Conservation (phyloP, 2,888 invertebrate genomes). For the Sepioteuthis lessoniana region DNA sequence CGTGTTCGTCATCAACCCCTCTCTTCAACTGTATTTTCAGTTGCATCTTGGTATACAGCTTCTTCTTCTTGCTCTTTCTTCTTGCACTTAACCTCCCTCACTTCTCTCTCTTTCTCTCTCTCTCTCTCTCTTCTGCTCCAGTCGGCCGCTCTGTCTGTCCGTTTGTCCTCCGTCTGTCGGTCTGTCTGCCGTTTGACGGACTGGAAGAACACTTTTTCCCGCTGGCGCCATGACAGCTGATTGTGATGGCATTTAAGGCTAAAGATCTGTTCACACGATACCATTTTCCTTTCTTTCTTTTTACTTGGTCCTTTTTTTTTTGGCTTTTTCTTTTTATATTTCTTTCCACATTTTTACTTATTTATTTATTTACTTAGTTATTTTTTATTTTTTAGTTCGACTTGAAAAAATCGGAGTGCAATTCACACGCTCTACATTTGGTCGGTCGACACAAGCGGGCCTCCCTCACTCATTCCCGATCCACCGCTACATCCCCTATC, state of each 20-base stretch:
- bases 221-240: background rate
- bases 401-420: background rate
- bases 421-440: background rate
- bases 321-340: background rate
- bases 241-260: background rate
- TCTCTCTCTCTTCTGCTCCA: too few species aligned
- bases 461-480: background rate
- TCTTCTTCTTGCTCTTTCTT: too few species aligned
- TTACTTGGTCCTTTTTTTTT: background rate
- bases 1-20: too few species aligned
- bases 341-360: too few species aligned
- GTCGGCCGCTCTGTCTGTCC: too few species aligned
- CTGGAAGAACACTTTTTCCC: background rate
- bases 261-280: background rate
- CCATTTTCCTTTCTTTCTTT: background rate
- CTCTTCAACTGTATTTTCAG: too few species aligned
- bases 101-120: too few species aligned
- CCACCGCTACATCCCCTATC: background rate
- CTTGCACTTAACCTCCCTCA: too few species aligned
- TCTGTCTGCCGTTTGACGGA: background rate
- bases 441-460: background rate
- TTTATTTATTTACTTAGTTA: too few species aligned
- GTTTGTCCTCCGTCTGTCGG: background rate
- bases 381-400: background rate
- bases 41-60: too few species aligned